Conservation (phyloP, 53 echinoderm and acorn worm species). For the Luidia sarsii region DNA sequence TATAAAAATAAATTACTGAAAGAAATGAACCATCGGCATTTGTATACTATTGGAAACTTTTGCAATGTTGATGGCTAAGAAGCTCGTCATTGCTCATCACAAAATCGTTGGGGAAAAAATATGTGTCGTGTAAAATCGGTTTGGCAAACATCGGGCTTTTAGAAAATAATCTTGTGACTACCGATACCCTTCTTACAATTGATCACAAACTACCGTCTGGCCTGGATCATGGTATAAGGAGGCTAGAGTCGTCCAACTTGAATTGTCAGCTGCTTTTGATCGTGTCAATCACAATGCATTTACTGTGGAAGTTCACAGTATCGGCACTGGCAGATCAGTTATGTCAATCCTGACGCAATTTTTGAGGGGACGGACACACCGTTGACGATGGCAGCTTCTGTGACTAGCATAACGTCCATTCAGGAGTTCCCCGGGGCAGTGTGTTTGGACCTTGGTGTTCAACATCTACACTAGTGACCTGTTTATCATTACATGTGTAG, state of each 20-base stretch:
- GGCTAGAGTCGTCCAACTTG: not conserved
- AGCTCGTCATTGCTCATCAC: too few species aligned
- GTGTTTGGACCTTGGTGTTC: not conserved
- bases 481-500: too few species aligned
- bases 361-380: not conserved
- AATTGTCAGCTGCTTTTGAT: not conserved
- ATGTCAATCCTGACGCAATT: not conserved
- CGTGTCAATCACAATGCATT: not conserved
- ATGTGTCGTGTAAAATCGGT: too few species aligned
- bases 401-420: not conserved
- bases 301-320: not conserved
- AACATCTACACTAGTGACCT: not conserved
- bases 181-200: not conserved
- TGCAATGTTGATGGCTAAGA: too few species aligned
- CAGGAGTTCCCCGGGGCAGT: constrained; percentile 8
- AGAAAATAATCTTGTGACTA: constrained; percentile 1
- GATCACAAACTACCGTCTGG: not conserved
- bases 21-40: too few species aligned
- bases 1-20: too few species aligned
- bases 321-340: not conserved
- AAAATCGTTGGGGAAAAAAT: too few species aligned
- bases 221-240: not conserved
- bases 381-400: constrained; percentile 4
- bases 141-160: too few species aligned
- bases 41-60: too few species aligned